phyloP scores from a whole-genome alignment of 2,113 vertebrate species.

The Odocoileus virginianus region DNA sequence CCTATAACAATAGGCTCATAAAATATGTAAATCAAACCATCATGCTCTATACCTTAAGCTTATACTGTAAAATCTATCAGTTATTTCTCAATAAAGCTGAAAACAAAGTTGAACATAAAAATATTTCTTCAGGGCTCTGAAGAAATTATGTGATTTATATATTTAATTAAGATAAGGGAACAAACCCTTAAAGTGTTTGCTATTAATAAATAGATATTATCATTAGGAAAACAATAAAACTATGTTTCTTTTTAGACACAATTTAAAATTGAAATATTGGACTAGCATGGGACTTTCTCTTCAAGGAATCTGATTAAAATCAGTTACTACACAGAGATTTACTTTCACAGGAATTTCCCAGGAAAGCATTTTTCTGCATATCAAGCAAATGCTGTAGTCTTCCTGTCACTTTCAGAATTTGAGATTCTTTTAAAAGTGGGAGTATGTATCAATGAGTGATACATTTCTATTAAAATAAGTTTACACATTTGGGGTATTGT shows the following conservation, averaged over 20 bases:
- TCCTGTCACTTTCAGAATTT: not conserved
- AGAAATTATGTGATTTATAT: constrained; percentile 55
- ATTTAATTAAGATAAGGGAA: constrained; percentile 60
- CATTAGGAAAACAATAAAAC: constrained; percentile 46
- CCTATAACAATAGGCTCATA: not conserved
- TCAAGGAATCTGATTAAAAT: constrained; percentile 18
- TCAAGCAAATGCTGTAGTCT: not conserved
- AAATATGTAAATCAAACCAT: not conserved
- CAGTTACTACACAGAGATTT: not conserved
- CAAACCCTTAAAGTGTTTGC: constrained; percentile 29
- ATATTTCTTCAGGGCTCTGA: not conserved
- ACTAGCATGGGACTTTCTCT: not conserved
- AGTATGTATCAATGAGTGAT: not conserved
- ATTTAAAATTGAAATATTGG: constrained; percentile 37
- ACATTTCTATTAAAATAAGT: not conserved
- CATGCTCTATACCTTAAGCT: not conserved
- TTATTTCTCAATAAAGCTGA: not conserved
- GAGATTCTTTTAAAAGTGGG: not conserved
- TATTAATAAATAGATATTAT: constrained; percentile 54
- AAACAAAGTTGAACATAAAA: not conserved
- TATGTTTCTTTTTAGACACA: constrained; percentile 22
- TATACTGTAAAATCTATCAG: not conserved
- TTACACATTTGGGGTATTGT: not conserved
- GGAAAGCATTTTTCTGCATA: not conserved
- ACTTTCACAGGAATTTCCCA: not conserved